Conservation (phyloP, 2,888 invertebrate species). For the Polietes domitor region DNA sequence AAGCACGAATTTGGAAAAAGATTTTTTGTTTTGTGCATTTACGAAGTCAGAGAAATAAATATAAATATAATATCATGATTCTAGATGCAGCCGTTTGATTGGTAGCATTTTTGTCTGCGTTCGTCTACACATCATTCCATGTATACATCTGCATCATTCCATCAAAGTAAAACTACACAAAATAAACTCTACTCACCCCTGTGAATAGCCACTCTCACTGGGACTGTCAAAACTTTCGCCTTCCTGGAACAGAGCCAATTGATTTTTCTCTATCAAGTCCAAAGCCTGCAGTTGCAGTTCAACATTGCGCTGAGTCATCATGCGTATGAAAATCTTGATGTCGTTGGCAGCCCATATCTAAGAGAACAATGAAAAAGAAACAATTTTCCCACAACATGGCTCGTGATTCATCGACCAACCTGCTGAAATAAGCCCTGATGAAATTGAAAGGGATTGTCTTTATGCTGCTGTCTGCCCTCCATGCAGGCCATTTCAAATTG, state of each 20-base stretch:
- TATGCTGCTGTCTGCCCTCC: constrained; percentile 78
- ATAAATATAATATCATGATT: too few relatives aligned
- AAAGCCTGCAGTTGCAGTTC: constrained; percentile 94
- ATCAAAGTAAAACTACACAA: not conserved
- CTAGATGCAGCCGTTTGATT: too few relatives aligned
- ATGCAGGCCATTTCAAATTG: constrained; percentile 92
- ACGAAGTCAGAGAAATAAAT: too few relatives aligned
- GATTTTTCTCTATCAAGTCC: constrained; percentile 90
- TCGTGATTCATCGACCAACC: constrained; percentile 68
- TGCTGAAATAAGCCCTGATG: constrained; percentile 85
- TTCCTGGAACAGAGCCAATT: constrained; percentile 84
- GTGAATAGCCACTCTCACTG: constrained; percentile 65
- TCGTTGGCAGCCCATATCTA: constrained; percentile 96
- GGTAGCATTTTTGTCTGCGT: too few relatives aligned
- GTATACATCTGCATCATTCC: too few relatives aligned
- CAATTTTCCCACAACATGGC: not conserved
- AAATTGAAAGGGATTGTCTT: constrained; percentile 83
- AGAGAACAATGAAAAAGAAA: not conserved
- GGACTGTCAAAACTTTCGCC: constrained; percentile 70
- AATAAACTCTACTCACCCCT: constrained; percentile 60
- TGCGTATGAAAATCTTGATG: constrained; percentile 92
- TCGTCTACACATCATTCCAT: too few relatives aligned
- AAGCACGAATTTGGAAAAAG: too few relatives aligned
- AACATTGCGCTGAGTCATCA: constrained; percentile 96
- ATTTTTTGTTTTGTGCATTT: too few relatives aligned